Evolutionary conservation across 2,888 invertebrate genomes (phyloP), one percentile per base, ranked within the genome.

Genomic region (Myopa tessellatipennis): DNA sequence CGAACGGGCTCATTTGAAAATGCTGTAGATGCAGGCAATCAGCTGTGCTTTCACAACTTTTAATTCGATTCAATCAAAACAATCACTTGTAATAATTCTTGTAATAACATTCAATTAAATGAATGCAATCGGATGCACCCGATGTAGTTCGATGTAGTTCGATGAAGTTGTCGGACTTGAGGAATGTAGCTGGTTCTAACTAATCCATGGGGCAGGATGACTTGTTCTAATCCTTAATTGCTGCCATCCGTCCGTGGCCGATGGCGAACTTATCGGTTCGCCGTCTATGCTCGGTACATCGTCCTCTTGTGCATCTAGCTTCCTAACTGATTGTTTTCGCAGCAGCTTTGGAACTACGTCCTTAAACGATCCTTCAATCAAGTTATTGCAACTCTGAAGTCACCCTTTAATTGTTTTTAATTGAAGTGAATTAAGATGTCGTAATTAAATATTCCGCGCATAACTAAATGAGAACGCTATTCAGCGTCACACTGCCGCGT

Each of bases 31-130:
- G 60, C 65, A 60, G 60, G 77, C 77, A 80, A 79, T 76, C 60
- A 79, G 73, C 34, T 5, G 18, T 26, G 18, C n/a, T 36, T 12
- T 16, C 58, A 58, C 16, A 58, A 38, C 65, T 88, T 88, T 87
- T 87, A 88, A 88, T 88, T 88, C 88, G 88, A 88, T 88, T 88
- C 88, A 88, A 88, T 88, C 88, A 88, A 87, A 85, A 83, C 87
- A 88, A 88, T 88, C 88, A 87, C 6, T 45, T 45, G 45, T 10
- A 45, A 10, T 45, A 45, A 45, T 45, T 45, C 78, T 77, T 79
- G 63, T 67, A 75, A 75, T 75, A 69, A 75, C 77, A 72, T 67
- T 77, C 78, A 74, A 77, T 78, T 73, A 79, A 69, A 52, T 60
- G 36, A 34, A 38, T 16, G 58, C 55, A n/a, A 58, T 58, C 36